Evolutionary conservation across 2,888 invertebrate genomes (phyloP).

Genomic region (Helobdella robusta): DNA sequence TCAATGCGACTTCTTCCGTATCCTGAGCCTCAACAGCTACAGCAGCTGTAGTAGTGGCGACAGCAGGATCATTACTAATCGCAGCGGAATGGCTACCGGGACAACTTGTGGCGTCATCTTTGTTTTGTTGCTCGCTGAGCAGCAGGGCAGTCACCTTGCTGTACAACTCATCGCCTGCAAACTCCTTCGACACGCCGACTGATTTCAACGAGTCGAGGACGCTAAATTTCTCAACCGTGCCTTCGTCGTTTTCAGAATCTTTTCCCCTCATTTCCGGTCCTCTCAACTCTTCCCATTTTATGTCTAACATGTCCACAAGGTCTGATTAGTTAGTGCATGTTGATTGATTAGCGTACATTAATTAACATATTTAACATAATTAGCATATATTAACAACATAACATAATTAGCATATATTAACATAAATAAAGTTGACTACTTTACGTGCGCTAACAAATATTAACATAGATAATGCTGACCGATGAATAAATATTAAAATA

Average conservation of each 20-base stretch:
- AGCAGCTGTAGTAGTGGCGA: background rate
- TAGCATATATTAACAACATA: too few relatives aligned
- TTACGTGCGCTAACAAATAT: too few relatives aligned
- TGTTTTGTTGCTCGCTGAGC: slow-evolving; percentile 39
- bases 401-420: too few relatives aligned
- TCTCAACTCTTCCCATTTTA: slow-evolving; percentile 77
- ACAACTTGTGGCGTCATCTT: slow-evolving; percentile 23
- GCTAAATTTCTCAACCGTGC: slow-evolving; percentile 68
- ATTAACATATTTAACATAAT: too few relatives aligned
- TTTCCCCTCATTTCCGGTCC: too few relatives aligned
- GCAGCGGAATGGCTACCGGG: background rate
- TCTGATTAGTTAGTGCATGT: slow-evolving; percentile 48
- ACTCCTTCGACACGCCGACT: slow-evolving; percentile 68
- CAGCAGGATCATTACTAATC: background rate
- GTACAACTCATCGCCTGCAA: slow-evolving; percentile 63
- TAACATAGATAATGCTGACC: too few relatives aligned
- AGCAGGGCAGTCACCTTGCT: slow-evolving; percentile 45
- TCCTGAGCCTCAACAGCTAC: background rate
- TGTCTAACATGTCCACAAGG: slow-evolving; percentile 83
- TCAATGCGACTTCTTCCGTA: background rate
- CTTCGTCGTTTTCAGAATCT: too few relatives aligned
- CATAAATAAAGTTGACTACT: too few relatives aligned
- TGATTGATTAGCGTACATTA: too few relatives aligned
- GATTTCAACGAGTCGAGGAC: slow-evolving; percentile 68
- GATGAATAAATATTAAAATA: too few relatives aligned